Evolutionary conservation across 2,797 vertebrate species (phyloP), one percentile per base, ranked within the genome.

Genomic region (Acanthurus tractus): DNA sequence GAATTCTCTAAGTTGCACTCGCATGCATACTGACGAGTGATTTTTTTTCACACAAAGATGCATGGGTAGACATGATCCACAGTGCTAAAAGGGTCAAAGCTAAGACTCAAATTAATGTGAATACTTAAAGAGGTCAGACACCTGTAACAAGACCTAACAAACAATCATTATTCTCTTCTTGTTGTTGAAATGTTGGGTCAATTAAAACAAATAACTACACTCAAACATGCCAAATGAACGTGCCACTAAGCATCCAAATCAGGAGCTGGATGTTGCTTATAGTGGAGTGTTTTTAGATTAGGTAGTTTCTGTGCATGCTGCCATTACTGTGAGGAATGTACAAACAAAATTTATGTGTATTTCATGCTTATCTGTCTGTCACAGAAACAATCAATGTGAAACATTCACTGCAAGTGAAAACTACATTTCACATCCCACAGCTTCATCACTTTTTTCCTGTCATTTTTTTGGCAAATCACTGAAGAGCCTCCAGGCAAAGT

Each of bases 1-100:
- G 13, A 78, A 63, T 70, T 71, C 59, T 79, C 17, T 20, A 54
- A 63, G 29, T 50, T 42, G 59, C 50, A 74, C 54, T 68, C 29
- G 54, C 56, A 70, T 52, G 13, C 42, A 40, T 14, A 65, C 49
- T 44, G 18, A 29, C 3, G 40, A 55, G 46, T 22, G 36, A 2
- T 58, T 63, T 79, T 25, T 15, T 63, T 79, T 25, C 13, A 54
- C 0, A 3, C 22, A 1, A 14, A 50, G 23, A 63, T 65, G 48
- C 29, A 57, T 34, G 18, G 36, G 57, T 46, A 36, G 38, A 70
- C 14, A 42, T 49, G 1, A n/a, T 62, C 46, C 55, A 40, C 0
- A 34, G 36, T 56, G 22, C 36, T 52, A 62, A 34, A 7, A 5
- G 17, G 65, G 61, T 70, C 38, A 68, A 5, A 29, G 17, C 11